Percentiles rank a stretch among this genome's conserved stretches.
Conservation (phyloP, 2,113 vertebrate genomes). For the Chamaetylas fuelleborni region DNA sequence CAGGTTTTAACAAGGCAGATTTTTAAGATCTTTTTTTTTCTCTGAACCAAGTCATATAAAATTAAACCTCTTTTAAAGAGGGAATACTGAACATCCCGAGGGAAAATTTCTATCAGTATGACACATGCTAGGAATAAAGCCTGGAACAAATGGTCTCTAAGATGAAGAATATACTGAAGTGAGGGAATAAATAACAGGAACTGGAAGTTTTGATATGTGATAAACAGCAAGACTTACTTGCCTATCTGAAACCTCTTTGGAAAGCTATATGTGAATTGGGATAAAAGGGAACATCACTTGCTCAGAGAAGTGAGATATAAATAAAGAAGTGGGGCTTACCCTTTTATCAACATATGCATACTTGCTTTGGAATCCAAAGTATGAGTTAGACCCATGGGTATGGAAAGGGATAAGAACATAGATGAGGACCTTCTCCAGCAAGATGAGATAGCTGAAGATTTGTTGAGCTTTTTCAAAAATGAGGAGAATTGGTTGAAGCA, state of each 20-base stretch:
- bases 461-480: neutral
- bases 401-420: neutral
- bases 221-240: neutral
- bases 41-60: neutral
- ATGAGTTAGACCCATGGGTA: neutral
- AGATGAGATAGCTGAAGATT: neutral
- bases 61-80: neutral
- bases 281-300: neutral
- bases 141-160: neutral
- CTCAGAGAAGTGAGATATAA: neutral
- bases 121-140: neutral
- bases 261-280: neutral
- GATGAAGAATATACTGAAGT: neutral
- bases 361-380: neutral
- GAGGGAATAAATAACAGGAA: neutral
- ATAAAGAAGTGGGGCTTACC: neutral
- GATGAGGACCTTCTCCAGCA: neutral
- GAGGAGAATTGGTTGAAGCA: neutral
- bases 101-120: neutral
- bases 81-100: neutral
- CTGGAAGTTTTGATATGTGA: neutral
- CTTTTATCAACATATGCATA: neutral
- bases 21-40: neutral
- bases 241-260: neutral
- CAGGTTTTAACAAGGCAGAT: neutral